A percentile compares a stretch with the other conserved stretches of the same genome.
Conservation (phyloP, 1,140 invertebrate genomes). For the Philopotamus ludificatus region DNA sequence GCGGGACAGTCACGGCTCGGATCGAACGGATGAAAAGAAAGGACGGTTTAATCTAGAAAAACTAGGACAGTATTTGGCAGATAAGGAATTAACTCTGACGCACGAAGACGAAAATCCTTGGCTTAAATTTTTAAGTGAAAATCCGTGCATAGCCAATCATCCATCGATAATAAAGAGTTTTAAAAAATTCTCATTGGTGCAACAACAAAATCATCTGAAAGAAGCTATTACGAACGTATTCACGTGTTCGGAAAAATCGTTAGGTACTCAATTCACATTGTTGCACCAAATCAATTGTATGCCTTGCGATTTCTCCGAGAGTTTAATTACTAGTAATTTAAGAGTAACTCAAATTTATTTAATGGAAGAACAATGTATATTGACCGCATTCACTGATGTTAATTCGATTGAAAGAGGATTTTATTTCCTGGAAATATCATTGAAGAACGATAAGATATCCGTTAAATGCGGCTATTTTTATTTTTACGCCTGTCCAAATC, state of each 20-base stretch:
- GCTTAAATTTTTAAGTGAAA: conserved; percentile 73
- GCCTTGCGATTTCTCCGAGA: conserved; percentile 42
- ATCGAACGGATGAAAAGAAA: conserved; percentile 49
- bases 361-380: conserved; percentile 47
- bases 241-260: conserved; percentile 63
- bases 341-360: conserved; percentile 49
- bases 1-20: conserved; percentile 60
- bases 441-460: conserved; percentile 33
- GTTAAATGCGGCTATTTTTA: conserved; percentile 43
- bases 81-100: conserved; percentile 63
- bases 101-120: conserved; percentile 71
- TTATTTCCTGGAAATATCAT: conserved; percentile 49
- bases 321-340: conserved; percentile 40
- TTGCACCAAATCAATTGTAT: conserved; percentile 55
- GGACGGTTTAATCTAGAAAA: conserved; percentile 80
- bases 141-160: conserved; percentile 65
- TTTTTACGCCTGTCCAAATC: conserved; percentile 44
- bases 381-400: conserved; percentile 48
- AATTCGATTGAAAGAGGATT: conserved; percentile 45
- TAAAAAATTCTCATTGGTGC: conserved; percentile 75
- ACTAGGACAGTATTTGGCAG: conserved; percentile 85
- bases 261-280: conserved; percentile 62
- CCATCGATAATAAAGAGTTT: conserved; percentile 72
- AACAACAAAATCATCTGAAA: conserved; percentile 75
- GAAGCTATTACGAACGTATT: conserved; percentile 69